Evolutionary conservation across 2,797 vertebrate genomes (phyloP).

Genomic region (Tokudaia tokunoshimensis): DNA sequence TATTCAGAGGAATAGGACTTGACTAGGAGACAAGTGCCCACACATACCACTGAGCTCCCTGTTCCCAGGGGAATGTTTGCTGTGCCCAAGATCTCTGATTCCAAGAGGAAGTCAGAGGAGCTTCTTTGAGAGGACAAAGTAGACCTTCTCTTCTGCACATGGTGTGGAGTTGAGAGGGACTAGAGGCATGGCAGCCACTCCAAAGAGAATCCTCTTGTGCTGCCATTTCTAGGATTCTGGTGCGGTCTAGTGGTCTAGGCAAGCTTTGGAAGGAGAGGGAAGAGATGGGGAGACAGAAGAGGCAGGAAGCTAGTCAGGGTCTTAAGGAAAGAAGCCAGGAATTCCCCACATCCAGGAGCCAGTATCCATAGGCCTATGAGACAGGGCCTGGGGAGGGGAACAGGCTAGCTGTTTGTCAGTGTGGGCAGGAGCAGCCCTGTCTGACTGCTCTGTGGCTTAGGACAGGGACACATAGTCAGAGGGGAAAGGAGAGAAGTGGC

Average conservation of each 20-base stretch:
- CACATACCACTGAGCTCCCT: fast-evolving
- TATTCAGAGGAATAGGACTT: not conserved
- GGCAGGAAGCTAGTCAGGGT: not conserved
- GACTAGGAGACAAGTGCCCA: not conserved
- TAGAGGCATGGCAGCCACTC: not conserved
- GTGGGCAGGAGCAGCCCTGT: not conserved
- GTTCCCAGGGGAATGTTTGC: not conserved
- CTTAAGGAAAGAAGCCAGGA: not conserved
- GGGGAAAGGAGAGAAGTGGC: not conserved
- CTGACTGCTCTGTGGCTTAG: not conserved
- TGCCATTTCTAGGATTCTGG: not conserved
- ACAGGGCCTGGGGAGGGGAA: not conserved
- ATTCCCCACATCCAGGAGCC: fast-evolving
- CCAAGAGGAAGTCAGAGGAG: not conserved
- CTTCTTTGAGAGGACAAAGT: not conserved
- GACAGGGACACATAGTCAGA: not conserved
- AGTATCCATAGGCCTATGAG: not conserved
- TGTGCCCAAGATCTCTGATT: too few relatives aligned
- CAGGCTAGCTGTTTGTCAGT: not conserved
- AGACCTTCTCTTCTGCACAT: not conserved
- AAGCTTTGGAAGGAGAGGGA: not conserved
- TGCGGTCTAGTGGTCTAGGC: fast-evolving
- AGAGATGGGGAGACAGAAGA: not conserved
- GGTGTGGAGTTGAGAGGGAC: too few relatives aligned
- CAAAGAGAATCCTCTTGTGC: not conserved